Conservation (phyloP, 2,797 vertebrate species). For the Ceyx erithaca region DNA sequence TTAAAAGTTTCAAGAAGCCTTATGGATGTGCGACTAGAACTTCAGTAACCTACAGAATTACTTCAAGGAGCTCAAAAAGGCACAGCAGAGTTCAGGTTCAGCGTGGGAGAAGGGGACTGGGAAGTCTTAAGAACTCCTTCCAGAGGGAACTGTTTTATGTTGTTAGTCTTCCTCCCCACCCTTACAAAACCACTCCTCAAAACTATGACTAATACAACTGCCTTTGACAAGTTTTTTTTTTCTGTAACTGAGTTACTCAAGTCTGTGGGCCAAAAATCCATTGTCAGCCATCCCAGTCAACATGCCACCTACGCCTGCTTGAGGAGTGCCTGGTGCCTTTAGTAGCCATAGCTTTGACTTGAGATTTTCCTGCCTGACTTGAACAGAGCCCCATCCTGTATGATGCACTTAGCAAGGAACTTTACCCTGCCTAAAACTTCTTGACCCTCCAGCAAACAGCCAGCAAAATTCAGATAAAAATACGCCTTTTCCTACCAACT, state of each 20-base stretch:
- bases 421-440: not conserved
- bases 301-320: not conserved
- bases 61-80: not conserved
- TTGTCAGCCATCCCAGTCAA: not conserved
- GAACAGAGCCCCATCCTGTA: not conserved
- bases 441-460: not conserved
- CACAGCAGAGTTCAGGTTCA: not conserved
- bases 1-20: constrained; percentile 25
- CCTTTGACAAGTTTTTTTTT: not conserved
- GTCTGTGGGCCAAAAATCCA: not conserved
- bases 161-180: not conserved
- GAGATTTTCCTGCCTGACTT: not conserved
- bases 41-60: not conserved
- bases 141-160: not conserved
- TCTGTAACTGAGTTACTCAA: not conserved
- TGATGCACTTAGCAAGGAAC: not conserved
- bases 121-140: not conserved
- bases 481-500: not conserved
- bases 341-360: not conserved
- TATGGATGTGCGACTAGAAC: not conserved
- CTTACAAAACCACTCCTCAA: not conserved
- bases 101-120: not conserved
- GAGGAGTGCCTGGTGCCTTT: not conserved
- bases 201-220: not conserved
- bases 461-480: not conserved